Conservation (phyloP, 2,888 invertebrate species). For the Cosmia pyralina region DNA sequence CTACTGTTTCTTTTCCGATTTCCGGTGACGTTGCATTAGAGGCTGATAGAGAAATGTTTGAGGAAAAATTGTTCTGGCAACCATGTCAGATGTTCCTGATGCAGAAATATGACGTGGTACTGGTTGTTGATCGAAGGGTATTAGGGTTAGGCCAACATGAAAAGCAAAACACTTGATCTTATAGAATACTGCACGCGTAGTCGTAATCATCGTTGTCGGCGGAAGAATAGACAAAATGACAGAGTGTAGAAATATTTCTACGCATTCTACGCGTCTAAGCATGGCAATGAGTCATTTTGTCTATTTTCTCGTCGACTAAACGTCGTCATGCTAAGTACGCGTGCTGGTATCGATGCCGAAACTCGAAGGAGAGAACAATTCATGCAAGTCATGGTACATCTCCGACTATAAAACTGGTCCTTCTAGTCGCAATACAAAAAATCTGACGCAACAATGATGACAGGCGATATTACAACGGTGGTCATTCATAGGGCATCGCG, state of each 20-base stretch:
- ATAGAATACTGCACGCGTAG: background rate
- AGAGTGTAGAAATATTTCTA: too few species aligned
- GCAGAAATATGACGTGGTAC: background rate
- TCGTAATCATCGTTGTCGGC: too few species aligned
- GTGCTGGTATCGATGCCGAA: background rate
- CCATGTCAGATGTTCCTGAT: too few species aligned
- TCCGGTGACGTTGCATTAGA: background rate
- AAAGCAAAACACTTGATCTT: too few species aligned
- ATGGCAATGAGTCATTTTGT: too few species aligned
- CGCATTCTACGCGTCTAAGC: too few species aligned
- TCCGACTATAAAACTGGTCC: background rate
- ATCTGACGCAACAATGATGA: background rate
- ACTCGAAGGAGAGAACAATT: background rate
- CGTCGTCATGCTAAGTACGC: too few species aligned
- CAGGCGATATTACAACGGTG: background rate
- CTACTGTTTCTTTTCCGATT: background rate
- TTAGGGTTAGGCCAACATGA: background rate
- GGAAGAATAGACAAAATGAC: too few species aligned
- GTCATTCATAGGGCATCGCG: constrained; percentile 25
- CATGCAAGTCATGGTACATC: background rate
- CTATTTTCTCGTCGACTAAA: too few species aligned
- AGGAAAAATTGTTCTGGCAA: background rate
- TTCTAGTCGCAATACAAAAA: background rate
- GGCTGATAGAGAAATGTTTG: background rate
- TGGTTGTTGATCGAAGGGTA: too few species aligned